Conservation (phyloP, 2,888 invertebrate species). For the Congeria kusceri region DNA sequence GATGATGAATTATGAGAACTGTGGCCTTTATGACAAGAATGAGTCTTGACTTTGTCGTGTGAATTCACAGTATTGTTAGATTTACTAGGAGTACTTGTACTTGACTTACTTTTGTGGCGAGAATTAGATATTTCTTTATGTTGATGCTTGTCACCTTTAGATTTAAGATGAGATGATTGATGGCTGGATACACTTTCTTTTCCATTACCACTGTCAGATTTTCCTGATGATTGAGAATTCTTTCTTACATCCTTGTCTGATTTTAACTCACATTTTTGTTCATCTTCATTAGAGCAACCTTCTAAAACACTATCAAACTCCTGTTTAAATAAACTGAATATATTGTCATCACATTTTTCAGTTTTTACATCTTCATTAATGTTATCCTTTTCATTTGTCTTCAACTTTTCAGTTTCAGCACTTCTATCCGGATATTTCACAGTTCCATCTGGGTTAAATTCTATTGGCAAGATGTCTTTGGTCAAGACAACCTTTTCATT, state of each 20-base stretch:
- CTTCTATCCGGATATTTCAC: constrained; percentile 38
- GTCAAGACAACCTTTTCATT: background rate
- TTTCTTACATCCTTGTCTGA: background rate
- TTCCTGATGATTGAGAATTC: background rate
- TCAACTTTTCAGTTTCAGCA: constrained; percentile 3
- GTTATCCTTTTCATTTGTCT: constrained; percentile 10
- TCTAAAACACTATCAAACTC: constrained; percentile 58
- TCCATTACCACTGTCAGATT: background rate
- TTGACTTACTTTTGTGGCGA: too few species aligned
- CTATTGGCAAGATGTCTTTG: constrained; percentile 39
- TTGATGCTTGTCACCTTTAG: constrained; percentile 16
- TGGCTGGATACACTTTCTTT: constrained; percentile 11
- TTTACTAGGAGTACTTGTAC: too few species aligned
- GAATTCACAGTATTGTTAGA: too few species aligned
- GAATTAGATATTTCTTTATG: constrained; percentile 3
- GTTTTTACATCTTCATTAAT: background rate
- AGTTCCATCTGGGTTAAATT: constrained; percentile 61
- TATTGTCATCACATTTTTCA: constrained; percentile 36
- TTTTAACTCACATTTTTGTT: constrained; percentile 18
- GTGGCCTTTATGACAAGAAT: too few species aligned
- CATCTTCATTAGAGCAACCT: constrained; percentile 6
- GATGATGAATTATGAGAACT: too few species aligned
- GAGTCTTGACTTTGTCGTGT: too few species aligned
- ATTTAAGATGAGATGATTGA: constrained; percentile 19
- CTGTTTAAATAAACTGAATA: constrained; percentile 53